Evolutionary conservation across 2,797 vertebrate species (phyloP).

Genomic region (Poecilia gillii): DNA sequence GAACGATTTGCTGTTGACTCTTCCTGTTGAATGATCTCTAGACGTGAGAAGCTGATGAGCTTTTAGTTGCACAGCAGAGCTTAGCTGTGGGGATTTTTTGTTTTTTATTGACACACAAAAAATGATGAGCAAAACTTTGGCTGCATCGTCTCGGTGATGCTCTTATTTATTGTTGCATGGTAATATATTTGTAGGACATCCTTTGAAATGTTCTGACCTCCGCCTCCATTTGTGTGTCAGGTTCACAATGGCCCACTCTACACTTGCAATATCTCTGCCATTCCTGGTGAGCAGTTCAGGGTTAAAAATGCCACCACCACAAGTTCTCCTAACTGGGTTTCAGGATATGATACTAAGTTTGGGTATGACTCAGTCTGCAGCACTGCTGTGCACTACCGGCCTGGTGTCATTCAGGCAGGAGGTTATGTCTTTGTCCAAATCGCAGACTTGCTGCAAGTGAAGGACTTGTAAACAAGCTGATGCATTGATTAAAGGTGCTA

Average conservation of each 20-base stretch:
- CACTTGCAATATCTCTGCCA: conserved; percentile 51
- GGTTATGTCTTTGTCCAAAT: conserved; percentile 44
- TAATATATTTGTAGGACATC: not conserved
- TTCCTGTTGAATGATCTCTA: conserved; percentile 71
- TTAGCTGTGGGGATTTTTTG: conserved; percentile 38
- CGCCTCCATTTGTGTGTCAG: conserved; percentile 54
- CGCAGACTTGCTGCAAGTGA: conserved; percentile 31
- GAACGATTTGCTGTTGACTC: conserved; percentile 69
- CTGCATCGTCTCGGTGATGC: not conserved
- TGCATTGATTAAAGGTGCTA: not conserved
- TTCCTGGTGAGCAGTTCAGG: conserved; percentile 48
- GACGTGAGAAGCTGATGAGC: conserved; percentile 55
- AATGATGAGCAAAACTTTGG: not conserved
- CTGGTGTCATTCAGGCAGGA: conserved; percentile 53
- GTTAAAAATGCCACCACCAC: conserved; percentile 75
- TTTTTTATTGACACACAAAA: conserved; percentile 16
- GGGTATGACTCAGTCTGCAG: conserved; percentile 78
- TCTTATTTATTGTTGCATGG: not conserved
- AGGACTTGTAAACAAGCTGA: not conserved
- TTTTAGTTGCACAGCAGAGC: conserved; percentile 46
- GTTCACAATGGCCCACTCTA: conserved; percentile 56
- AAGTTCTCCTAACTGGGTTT: conserved; percentile 75
- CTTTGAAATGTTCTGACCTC: conserved; percentile 32
- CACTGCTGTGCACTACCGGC: conserved; percentile 67
- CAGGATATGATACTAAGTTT: conserved; percentile 79